Conservation (phyloP, 2,113 vertebrate species). For the Heptranchias perlo region DNA sequence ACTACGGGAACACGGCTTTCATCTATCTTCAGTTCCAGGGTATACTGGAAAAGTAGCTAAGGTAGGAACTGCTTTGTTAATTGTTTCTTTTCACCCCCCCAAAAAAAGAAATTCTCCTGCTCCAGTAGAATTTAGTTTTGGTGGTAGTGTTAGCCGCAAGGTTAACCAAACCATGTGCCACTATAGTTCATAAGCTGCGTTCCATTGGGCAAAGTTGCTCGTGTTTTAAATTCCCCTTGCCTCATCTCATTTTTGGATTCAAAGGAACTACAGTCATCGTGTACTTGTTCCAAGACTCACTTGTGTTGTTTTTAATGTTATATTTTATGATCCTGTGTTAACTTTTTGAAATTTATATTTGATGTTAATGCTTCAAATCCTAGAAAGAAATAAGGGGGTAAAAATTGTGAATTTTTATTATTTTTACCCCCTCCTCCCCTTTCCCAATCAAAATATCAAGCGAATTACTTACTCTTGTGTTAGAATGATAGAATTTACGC, state of each 20-base stretch:
- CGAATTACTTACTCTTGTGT: neutral
- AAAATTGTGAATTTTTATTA: neutral
- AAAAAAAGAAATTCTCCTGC: neutral
- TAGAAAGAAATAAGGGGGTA: neutral
- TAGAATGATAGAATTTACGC: no score
- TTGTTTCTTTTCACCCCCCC: neutral
- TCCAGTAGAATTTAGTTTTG: neutral
- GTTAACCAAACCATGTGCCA: neutral
- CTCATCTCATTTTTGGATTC: neutral
- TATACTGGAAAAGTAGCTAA: constrained; percentile 75
- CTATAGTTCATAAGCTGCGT: neutral
- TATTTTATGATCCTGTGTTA: neutral
- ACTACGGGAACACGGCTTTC: constrained; percentile 71
- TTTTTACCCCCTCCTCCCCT: neutral
- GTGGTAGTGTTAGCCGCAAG: neutral
- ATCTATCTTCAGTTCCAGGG: constrained; percentile 69
- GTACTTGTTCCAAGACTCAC: neutral
- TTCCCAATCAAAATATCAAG: neutral
- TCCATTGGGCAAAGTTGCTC: neutral
- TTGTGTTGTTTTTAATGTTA: neutral
- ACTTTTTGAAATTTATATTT: neutral
- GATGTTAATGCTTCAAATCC: neutral
- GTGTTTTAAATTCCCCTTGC: neutral
- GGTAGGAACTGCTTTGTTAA: constrained; percentile 55
- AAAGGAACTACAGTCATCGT: neutral